phyloP scores from a whole-genome alignment of 2,113 vertebrate species.

The Peromyscus californicus region DNA sequence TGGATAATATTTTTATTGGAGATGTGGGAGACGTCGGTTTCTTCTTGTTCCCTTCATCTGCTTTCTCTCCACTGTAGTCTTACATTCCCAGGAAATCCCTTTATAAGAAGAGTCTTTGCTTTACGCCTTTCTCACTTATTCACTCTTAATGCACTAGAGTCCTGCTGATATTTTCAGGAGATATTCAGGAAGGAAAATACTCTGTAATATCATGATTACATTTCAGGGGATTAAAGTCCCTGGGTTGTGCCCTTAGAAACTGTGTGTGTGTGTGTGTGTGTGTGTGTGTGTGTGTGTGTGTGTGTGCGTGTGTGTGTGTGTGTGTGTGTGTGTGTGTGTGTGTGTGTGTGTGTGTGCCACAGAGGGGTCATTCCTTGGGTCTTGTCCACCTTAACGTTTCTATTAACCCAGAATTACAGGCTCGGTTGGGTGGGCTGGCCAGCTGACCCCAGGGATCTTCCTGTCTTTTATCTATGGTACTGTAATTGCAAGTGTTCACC shows the following conservation, averaged over 20 bases:
- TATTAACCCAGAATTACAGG: background rate
- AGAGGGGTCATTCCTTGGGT: background rate
- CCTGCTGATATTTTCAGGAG: background rate
- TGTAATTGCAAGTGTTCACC: background rate
- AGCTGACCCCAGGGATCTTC: background rate
- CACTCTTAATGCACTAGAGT: background rate
- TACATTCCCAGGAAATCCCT: background rate
- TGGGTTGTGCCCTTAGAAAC: background rate
- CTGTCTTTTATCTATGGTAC: background rate
- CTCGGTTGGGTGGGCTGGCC: background rate
- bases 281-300: background rate
- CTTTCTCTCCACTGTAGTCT: background rate
- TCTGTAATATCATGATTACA: background rate
- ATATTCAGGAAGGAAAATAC: background rate
- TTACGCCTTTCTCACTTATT: background rate
- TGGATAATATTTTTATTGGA: background rate
- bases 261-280: background rate
- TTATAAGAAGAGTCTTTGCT: background rate
- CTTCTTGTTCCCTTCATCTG: background rate
- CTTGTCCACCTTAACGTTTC: background rate
- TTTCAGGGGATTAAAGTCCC: background rate
- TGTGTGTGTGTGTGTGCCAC: no score
- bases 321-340: background rate
- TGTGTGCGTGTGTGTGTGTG: no score
- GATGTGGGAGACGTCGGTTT: background rate